These are phyloP conservation scores for Bos javanicus DNA, from an alignment of 2,113 vertebrate species.

Conservation along the genomic window DNA sequence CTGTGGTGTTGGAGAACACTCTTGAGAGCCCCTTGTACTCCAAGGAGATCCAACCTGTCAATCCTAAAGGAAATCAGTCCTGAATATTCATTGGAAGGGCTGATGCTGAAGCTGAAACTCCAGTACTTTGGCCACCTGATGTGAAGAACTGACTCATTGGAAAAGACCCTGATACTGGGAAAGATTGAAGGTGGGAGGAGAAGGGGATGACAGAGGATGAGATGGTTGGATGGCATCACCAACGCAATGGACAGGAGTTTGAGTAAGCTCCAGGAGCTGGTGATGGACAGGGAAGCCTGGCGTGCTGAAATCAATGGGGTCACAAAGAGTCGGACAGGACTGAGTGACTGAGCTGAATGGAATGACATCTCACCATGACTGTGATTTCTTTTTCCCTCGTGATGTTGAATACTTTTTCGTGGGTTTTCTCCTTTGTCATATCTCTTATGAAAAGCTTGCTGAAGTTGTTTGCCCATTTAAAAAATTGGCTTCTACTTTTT, in stretches of 20 bases:
- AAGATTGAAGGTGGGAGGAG: not conserved
- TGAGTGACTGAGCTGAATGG: not conserved
- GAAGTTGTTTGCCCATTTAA: not conserved
- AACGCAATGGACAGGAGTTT: accelerated
- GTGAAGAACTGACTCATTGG: not conserved
- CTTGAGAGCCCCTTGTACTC: not conserved
- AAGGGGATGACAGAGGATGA: not conserved
- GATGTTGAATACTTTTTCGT: not conserved
- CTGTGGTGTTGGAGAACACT: not conserved
- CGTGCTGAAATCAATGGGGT: not conserved
- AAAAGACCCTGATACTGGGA: not conserved
- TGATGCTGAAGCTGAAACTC: not conserved
- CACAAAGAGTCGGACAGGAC: not conserved
- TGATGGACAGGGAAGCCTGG: not conserved
- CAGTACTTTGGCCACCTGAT: not conserved
- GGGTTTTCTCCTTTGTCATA: not conserved
- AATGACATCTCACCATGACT: not conserved
- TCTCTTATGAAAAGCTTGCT: not conserved
- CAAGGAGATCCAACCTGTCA: not conserved
- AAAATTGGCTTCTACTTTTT: not conserved
- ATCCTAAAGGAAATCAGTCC: not conserved
- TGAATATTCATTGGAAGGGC: not conserved
- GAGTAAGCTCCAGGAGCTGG: not conserved
- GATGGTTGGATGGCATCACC: not conserved
- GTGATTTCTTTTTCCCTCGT: not conserved